These are phyloP conservation scores for Corvus cornix DNA, from an alignment of 2,113 vertebrate species.

Conservation along the genomic window DNA sequence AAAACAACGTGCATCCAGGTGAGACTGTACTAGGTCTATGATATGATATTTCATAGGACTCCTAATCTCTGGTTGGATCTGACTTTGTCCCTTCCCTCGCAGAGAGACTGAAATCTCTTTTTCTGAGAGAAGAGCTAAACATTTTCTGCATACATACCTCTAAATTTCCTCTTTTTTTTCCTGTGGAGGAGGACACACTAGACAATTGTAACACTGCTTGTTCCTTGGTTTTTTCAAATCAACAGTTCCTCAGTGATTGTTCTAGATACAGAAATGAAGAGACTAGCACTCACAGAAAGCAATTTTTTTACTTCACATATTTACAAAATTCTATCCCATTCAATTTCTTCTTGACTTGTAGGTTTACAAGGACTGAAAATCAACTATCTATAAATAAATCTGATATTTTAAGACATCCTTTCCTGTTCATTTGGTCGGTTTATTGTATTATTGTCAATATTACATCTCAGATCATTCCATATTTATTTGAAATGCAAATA, in stretches of 20 bases:
- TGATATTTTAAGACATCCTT: neutral
- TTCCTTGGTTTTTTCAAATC: neutral
- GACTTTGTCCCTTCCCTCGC: neutral
- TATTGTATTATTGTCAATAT: neutral
- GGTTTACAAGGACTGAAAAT: neutral
- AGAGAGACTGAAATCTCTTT: neutral
- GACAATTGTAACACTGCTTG: neutral
- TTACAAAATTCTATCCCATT: slow-evolving; percentile 7
- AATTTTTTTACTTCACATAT: slow-evolving; percentile 7
- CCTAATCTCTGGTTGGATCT: neutral
- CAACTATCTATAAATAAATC: slow-evolving; percentile 17
- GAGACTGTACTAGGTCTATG: neutral
- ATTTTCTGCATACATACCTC: neutral
- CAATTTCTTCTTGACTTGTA: neutral
- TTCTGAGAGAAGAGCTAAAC: neutral
- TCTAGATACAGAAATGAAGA: neutral
- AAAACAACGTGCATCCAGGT: neutral
- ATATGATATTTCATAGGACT: neutral
- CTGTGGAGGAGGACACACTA: neutral
- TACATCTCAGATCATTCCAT: neutral
- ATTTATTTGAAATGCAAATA: slow-evolving; percentile 17
- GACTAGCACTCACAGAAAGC: neutral
- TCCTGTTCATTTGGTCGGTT: neutral
- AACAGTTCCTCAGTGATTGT: neutral
- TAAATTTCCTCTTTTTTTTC: neutral